Conservation (phyloP, 2,888 invertebrate genomes). For the Meandrusa payeni region DNA sequence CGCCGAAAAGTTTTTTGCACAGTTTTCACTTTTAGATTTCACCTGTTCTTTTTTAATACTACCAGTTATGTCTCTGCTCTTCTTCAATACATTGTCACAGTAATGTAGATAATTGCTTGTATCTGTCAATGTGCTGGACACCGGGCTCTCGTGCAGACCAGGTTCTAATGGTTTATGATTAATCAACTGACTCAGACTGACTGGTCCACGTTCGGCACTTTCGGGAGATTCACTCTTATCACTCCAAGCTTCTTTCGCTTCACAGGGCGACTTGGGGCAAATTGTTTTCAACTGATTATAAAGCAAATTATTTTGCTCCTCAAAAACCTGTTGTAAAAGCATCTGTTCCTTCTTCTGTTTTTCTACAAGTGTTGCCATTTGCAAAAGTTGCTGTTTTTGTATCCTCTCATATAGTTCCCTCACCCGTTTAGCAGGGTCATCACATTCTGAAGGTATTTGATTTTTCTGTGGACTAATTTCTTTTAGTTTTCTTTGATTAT, state of each 20-base stretch:
- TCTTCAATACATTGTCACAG: slow-evolving; percentile 58
- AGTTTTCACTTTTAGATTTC: slow-evolving; percentile 23
- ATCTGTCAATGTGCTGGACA: slow-evolving; percentile 51
- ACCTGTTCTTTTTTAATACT: slow-evolving; percentile 49
- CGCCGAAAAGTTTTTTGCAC: slow-evolving; percentile 29
- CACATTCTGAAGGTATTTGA: slow-evolving; percentile 41
- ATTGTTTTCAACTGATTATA: slow-evolving; percentile 72
- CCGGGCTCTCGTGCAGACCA: slow-evolving; percentile 38
- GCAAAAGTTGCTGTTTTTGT: slow-evolving; percentile 83
- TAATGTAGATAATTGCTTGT: slow-evolving; percentile 58
- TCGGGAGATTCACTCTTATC: slow-evolving; percentile 44
- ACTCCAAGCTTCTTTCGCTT: slow-evolving; percentile 62
- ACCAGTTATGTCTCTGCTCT: slow-evolving; percentile 57
- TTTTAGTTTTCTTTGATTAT: slow-evolving; percentile 27
- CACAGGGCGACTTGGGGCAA: slow-evolving; percentile 58
- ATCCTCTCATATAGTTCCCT: slow-evolving; percentile 73
- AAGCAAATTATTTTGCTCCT: slow-evolving; percentile 83
- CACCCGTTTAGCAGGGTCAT: slow-evolving; percentile 60
- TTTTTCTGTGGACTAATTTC: slow-evolving; percentile 19
- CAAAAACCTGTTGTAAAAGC: slow-evolving; percentile 82
- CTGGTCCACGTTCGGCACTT: slow-evolving; percentile 53
- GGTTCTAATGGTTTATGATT: slow-evolving; percentile 47
- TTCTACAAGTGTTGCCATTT: slow-evolving; percentile 82
- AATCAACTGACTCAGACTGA: slow-evolving; percentile 68
- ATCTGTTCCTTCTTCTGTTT: slow-evolving; percentile 84